A percentile compares a stretch with the other conserved stretches of the same genome.
These are phyloP conservation scores for Noturus placidus DNA, from an alignment of 2,113 vertebrate species.

Conservation along the genomic window DNA sequence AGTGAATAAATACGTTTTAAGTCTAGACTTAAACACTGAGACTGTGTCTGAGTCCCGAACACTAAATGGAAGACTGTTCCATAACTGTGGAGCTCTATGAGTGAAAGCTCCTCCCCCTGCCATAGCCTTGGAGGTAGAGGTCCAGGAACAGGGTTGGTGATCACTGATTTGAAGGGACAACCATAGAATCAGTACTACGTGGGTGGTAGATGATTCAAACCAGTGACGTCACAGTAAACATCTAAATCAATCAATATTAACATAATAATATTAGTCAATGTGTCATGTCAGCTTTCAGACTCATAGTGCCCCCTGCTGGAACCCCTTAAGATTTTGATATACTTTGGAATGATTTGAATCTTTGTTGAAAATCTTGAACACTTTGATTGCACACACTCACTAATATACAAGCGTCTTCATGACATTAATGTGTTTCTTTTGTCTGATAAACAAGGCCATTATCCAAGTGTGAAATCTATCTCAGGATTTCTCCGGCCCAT, in stretches of 20 bases:
- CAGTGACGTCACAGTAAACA: not conserved
- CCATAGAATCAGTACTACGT: not conserved
- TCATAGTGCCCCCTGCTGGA: not conserved
- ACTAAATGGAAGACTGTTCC: too few relatives aligned
- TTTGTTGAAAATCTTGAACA: not conserved
- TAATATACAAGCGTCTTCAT: not conserved
- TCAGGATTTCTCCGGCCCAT: slow-evolving; percentile 17
- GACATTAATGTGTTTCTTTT: not conserved
- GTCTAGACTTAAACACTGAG: too few relatives aligned
- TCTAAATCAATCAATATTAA: not conserved
- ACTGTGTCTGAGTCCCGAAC: too few relatives aligned
- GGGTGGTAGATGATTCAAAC: not conserved
- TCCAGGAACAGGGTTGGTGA: too few relatives aligned
- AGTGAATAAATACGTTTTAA: too few relatives aligned
- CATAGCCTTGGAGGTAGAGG: too few relatives aligned
- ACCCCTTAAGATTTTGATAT: not conserved
- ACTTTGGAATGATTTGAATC: not conserved
- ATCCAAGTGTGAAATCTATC: slow-evolving; percentile 34
- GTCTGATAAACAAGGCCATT: slow-evolving; percentile 14
- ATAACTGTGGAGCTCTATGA: too few relatives aligned
- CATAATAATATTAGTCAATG: not conserved
- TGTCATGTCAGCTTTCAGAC: not conserved
- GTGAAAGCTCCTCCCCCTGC: too few relatives aligned
- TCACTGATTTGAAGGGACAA: not conserved
- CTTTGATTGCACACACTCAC: not conserved